A percentile compares a stretch with the other conserved stretches of the same genome.
Conservation (phyloP, 2,113 vertebrate species). For the Noturus placidus region DNA sequence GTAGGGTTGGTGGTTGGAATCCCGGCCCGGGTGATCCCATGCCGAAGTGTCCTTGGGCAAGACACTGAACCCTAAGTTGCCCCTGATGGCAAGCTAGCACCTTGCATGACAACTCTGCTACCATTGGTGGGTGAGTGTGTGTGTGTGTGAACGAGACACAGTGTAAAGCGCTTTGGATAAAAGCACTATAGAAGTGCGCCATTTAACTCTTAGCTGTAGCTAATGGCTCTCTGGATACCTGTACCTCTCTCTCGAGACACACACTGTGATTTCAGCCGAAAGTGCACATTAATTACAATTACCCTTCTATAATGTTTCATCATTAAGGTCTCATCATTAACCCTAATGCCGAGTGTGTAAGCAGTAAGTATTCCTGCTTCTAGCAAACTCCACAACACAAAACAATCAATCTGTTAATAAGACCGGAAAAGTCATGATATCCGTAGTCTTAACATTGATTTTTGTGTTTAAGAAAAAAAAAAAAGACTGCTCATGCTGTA, state of each 20-base stretch:
- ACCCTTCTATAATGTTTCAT: background rate
- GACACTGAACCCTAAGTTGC: no score
- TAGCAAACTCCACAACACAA: background rate
- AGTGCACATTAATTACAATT: background rate
- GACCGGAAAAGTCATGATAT: background rate
- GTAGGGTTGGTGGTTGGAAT: no score
- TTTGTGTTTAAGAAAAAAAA: constrained; percentile 4
- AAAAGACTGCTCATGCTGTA: constrained; percentile 13
- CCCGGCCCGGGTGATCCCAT: no score
- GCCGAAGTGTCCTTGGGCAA: no score
- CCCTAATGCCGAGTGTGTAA: no score
- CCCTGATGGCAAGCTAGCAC: no score
- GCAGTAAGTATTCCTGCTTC: background rate
- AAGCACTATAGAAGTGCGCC: no score
- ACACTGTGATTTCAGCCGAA: constrained; percentile 8
- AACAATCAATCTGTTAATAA: background rate
- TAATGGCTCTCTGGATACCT: constrained; percentile 64
- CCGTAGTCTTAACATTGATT: background rate
- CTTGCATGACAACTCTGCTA: no score
- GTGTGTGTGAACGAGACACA: no score
- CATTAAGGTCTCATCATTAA: background rate
- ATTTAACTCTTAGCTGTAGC: constrained; percentile 53
- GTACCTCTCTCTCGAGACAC: constrained; percentile 46
- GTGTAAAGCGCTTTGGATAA: no score
- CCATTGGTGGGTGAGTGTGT: no score